phyloP scores from a whole-genome alignment of 1,140 invertebrate species.

The Steinernema feltiae region DNA sequence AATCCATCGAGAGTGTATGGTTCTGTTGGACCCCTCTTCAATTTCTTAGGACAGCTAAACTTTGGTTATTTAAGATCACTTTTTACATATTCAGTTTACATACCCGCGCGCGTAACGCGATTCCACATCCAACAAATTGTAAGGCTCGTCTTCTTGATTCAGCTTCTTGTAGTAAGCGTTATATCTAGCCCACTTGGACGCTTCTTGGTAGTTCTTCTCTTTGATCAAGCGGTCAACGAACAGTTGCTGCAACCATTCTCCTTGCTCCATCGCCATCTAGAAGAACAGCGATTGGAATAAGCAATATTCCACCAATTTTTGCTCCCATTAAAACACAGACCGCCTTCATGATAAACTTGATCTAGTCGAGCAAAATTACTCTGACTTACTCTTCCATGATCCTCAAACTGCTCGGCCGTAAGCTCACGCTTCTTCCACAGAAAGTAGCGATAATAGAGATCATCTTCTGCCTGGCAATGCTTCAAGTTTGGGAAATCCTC shows the following conservation, averaged over 20 bases:
- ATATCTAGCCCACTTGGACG: background rate
- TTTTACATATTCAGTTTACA: too few species aligned
- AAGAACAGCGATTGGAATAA: background rate
- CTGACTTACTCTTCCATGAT: background rate
- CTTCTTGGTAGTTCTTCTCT: background rate
- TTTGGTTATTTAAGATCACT: too few species aligned
- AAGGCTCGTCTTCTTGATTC: background rate
- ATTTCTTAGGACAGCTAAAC: background rate
- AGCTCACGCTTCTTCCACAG: background rate
- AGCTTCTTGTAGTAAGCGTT: background rate
- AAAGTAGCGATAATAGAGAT: background rate
- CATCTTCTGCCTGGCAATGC: background rate
- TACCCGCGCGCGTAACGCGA: too few species aligned
- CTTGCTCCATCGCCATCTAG: background rate
- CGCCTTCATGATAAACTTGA: too few species aligned
- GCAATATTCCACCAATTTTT: too few species aligned
- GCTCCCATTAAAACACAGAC: too few species aligned
- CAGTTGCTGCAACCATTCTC: background rate
- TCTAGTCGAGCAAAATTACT: background rate
- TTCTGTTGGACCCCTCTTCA: background rate
- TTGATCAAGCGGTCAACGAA: background rate
- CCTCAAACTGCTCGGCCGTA: background rate
- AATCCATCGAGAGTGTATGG: background rate
- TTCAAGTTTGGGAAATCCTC: background rate
- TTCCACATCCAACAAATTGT: background rate